Evolutionary conservation across 2,797 vertebrate species (phyloP), one percentile per base, ranked within the genome.

Genomic region (Tangara arthus): DNA sequence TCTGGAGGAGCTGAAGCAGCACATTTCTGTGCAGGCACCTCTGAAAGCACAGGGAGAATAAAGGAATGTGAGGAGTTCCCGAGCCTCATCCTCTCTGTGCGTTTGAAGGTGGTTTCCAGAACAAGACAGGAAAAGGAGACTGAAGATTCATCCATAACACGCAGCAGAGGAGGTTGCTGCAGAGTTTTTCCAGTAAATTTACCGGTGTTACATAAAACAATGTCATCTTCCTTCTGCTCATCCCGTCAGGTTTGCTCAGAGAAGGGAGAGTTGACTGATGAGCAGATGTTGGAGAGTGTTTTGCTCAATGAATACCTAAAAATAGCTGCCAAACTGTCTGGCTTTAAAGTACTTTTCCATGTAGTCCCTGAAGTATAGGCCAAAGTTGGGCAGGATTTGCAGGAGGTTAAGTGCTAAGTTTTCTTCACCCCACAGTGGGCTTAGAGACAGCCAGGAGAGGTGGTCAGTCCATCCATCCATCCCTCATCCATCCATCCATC

Each of bases 311-410:
- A 91, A 90, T 37, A 39, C 55, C 94, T 91, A 95, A 94, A 94
- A 96, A 96, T 95, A 97, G 87, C 79, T 61, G 23, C 69, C 94
- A 91, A 55, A 87, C 83, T 75, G 61, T 41, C 77, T 92, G 52
- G 30, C 71, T 96, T 71, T 56, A 73, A 97, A 97, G 96, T 94
- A 96, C 85, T 94, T 97, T 97, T 97, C 91, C 90, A 82, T 97
- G 97, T 96, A 95, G 78, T 96, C 96, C 88, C 91, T 50, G 24
- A 87, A 91, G 96, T 57, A 82, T 3, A 42, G 56, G 59, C 50
- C 73, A 82, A 94, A 96, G 59, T 90, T 89, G 77, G 86, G 35
- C 72, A 89, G 57, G 28, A 69, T 60, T 69, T 86, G 56, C 79
- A 47, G 77, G 47, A 96, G 87, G 86, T 79, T 95, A 96, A 96